These are phyloP conservation scores for Aptenodytes patagonicus DNA, from an alignment of 2,113 vertebrate genomes.

Conservation along the genomic window DNA sequence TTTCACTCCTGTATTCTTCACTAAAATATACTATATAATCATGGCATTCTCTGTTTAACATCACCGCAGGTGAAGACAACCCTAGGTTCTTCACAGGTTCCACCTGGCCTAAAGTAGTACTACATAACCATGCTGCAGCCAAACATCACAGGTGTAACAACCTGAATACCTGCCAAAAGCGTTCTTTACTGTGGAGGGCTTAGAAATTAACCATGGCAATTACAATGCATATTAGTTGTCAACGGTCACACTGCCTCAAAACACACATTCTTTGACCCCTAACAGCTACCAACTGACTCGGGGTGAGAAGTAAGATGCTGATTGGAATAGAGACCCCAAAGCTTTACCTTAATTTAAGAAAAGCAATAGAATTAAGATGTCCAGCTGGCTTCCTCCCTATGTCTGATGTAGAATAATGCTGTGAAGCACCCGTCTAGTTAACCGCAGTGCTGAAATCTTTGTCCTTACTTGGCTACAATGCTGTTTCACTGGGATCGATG, in stretches of 20 bases:
- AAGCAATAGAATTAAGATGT: not conserved
- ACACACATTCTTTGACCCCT: not conserved
- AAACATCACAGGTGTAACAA: not conserved
- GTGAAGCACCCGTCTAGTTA: not conserved
- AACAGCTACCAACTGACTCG: not conserved
- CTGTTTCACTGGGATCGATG: not conserved
- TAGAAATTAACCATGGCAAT: not conserved
- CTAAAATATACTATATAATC: not conserved
- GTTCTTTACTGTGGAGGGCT: not conserved
- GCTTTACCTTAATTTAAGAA: not conserved
- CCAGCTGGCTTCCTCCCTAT: not conserved
- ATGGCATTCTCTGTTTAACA: not conserved
- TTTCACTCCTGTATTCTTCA: not conserved
- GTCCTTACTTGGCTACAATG: not conserved
- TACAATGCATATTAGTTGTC: not conserved
- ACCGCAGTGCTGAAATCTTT: not conserved
- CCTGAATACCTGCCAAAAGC: not conserved
- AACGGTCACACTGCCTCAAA: not conserved
- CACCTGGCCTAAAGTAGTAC: not conserved
- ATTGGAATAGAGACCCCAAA: not conserved
- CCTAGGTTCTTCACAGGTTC: not conserved
- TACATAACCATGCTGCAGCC: not conserved
- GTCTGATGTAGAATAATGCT: not conserved
- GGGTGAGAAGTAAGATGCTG: not conserved
- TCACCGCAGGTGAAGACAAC: not conserved